Evolutionary conservation across 2,797 vertebrate species (phyloP).

Genomic region (Sphaeramia orbicularis): DNA sequence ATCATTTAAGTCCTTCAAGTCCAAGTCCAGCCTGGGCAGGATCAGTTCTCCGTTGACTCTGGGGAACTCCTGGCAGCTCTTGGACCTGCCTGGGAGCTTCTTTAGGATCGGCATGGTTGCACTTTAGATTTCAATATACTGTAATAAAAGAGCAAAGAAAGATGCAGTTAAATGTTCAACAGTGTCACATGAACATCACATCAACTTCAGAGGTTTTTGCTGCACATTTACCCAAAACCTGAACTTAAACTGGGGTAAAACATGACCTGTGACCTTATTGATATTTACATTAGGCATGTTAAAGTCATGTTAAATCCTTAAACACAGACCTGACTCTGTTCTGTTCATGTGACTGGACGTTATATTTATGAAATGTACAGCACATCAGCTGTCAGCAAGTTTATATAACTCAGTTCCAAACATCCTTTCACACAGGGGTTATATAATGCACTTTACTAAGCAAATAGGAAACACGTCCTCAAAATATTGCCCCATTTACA

Average conservation of each 20-base stretch:
- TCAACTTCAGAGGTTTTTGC: neutral
- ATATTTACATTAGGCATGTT: neutral
- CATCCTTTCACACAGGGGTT: constrained; percentile 59
- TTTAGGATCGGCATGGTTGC: constrained; percentile 86
- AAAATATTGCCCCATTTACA: constrained; percentile 51
- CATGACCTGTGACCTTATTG: neutral
- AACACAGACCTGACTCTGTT: neutral
- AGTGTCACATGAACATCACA: neutral
- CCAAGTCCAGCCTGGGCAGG: constrained; percentile 80
- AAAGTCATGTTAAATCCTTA: neutral
- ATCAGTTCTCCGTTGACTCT: constrained; percentile 81
- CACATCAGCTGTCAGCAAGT: constrained; percentile 33
- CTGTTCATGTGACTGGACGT: neutral
- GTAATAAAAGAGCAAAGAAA: constrained; percentile 47
- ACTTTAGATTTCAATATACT: constrained; percentile 62
- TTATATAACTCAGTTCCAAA: constrained; percentile 56
- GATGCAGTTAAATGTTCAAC: neutral
- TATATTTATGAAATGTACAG: neutral
- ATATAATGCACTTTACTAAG: constrained; percentile 31
- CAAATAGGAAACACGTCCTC: constrained; percentile 58
- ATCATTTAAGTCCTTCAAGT: constrained; percentile 74
- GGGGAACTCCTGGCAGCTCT: constrained; percentile 81
- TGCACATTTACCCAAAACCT: neutral
- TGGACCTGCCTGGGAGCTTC: constrained; percentile 85
- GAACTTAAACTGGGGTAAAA: neutral